Conservation (phyloP, 2,113 vertebrate genomes). For the Nyctereutes procyonoides region DNA sequence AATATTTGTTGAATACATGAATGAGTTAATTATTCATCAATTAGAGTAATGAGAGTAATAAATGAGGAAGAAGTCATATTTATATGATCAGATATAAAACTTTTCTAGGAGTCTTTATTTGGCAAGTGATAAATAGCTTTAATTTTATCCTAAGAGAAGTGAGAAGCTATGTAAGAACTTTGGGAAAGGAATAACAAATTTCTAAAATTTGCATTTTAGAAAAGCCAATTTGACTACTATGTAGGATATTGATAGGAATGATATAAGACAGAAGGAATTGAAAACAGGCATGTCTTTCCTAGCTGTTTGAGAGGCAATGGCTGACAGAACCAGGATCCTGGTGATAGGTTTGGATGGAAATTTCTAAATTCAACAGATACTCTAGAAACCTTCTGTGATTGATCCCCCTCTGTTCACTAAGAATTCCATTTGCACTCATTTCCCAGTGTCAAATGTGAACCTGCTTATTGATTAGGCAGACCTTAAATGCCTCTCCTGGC, state of each 20-base stretch:
- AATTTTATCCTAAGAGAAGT: not conserved
- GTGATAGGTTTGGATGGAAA: not conserved
- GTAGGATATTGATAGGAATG: not conserved
- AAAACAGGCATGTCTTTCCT: not conserved
- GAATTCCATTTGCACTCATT: not conserved
- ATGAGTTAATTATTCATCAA: not conserved
- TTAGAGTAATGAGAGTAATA: not conserved
- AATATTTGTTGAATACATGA: not conserved
- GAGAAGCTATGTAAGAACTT: not conserved
- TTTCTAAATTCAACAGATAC: not conserved
- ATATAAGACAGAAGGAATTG: not conserved
- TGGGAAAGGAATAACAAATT: not conserved
- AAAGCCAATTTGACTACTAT: not conserved
- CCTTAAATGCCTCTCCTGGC: not conserved
- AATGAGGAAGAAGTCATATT: not conserved
- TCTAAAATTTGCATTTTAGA: not conserved
- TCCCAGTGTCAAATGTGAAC: slow-evolving; percentile 40
- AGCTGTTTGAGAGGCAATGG: not conserved
- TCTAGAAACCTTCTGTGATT: not conserved
- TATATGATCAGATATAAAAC: not conserved
- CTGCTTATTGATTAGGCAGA: not conserved
- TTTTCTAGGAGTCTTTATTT: not conserved
- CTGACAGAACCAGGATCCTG: not conserved
- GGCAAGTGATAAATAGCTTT: not conserved
- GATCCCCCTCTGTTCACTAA: not conserved